Evolutionary conservation across 2,888 invertebrate species (phyloP), one percentile per base, ranked within the genome.

Genomic region (Selenia dentaria): DNA sequence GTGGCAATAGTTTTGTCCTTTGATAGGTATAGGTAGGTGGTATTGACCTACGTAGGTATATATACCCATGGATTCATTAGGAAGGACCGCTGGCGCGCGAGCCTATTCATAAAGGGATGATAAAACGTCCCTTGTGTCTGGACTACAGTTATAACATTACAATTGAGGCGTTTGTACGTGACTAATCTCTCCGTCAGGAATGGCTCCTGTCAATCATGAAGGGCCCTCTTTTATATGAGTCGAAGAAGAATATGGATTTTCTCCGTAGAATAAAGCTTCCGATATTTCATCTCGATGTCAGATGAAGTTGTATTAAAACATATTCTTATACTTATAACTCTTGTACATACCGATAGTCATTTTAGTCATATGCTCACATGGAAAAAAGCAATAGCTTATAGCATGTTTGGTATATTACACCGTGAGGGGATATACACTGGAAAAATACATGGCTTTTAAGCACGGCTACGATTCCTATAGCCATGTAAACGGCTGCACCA

Each of bases 1-100:
- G 24, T 6, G 29, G 25, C 16, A 13, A 34, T 34, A 38, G 33
- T 24, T 33, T 10, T 38, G 38, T 28, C 46, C 36, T 40, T 46
- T 31, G 31, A 46, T 40, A 32, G 10, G 18, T 18, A 18, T 20
- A 14, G 10, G 20, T 36, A 42, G 16, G 20, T 2, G 2, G 16
- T 16, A 16, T 16, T 16, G 16, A 16, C 16, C 3, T 16, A 16
- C 1, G 20, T 22, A 22, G 6, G 8, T 4, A 22, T 22, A 22
- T 8, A 22, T 8, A 22, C 8, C 8, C 13, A 39, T 20, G 29
- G 39, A 29, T 39, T 39, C 39, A 45, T 35, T 45, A 45, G 28
- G 22, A 22, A 8, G 22, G 33, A 39, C 10, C 33, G 18, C 26
- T 26, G 31, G 18, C 31, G 28, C 33, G 44, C 16, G 14, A 27